A percentile compares a stretch with the other conserved stretches of the same genome.
Evolutionary conservation across 2,888 invertebrate genomes (phyloP).

Genomic region (Heliconius hortense): DNA sequence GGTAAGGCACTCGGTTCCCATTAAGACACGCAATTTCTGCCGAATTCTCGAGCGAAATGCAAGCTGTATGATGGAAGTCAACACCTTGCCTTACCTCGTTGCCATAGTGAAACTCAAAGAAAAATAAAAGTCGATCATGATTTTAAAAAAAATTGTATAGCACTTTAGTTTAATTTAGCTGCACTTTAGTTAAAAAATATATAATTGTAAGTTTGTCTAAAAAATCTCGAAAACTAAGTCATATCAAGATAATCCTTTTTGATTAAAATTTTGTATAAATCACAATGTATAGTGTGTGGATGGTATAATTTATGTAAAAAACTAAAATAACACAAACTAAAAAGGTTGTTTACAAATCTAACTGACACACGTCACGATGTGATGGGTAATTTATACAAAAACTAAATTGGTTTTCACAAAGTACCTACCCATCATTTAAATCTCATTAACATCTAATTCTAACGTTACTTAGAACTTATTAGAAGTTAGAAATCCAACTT

Average conservation of each 20-base stretch:
- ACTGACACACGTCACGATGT: not conserved
- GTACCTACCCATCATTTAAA: constrained; percentile 4
- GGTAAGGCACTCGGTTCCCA: not conserved
- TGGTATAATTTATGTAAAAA: not conserved
- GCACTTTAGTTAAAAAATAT: too few relatives aligned
- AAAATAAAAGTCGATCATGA: too few relatives aligned
- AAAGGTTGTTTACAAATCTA: not conserved
- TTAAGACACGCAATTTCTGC: not conserved
- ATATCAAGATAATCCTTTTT: too few relatives aligned
- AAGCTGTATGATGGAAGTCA: too few relatives aligned
- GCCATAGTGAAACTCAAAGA: too few relatives aligned
- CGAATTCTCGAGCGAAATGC: not conserved
- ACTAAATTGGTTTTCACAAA: constrained; percentile 6
- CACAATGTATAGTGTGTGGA: too few relatives aligned
- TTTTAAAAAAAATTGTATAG: too few relatives aligned
- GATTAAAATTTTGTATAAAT: too few relatives aligned
- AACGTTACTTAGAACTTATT: not conserved
- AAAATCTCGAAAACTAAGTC: too few relatives aligned
- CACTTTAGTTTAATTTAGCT: too few relatives aligned
- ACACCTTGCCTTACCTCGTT: too few relatives aligned
- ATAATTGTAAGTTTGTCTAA: too few relatives aligned
- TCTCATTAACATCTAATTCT: constrained; percentile 2
- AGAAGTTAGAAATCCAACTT: not conserved
- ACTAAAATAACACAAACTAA: not conserved
- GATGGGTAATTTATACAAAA: constrained; percentile 6